Base-by-base conservation (phyloP, 2,888 invertebrate species). In the Meteorus cinctellus region DNA sequence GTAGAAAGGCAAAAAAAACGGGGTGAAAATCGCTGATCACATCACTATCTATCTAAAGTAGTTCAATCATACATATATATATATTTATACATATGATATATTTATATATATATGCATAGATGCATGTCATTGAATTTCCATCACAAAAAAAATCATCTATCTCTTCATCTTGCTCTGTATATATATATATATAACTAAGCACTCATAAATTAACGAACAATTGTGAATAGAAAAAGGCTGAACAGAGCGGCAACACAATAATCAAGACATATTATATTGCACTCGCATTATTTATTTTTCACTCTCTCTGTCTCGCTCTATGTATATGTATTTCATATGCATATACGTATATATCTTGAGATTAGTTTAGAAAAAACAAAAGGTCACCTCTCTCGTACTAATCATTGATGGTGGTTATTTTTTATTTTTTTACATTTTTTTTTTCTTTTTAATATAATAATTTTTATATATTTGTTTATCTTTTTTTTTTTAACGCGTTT, bases 381-480 rank as follows among this genome's bases (percentile, higher is more conserved):
- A 66, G 69, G 66, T 65, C 71, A 76, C 79, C 79, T 72, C 81
- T 84, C 80, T 84, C 77, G 72, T 81, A 86, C 86, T 87, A 86
- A 85, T 85, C 86, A 82, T 75, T 70, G 45, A 75, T 84, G 85
- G 84, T 85, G 84, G 24, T 24, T 24, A 24, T 24, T 24, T 24
- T 24, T 24, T 24, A 1, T 24, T 24, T 24, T 24, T 84, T 84
- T 86, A 84, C 2, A 12, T 24, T 65, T 65, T 84, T 79, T 82
- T 72, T 72, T 75, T 84, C 82, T 83, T 84, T 84, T 34, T 34
- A 34, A 0, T 8, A 34, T 6, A 4, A 81, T 82, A 81, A 83
- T 83, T 83, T 60, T 27, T 60, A 24, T 60, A 27, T 27, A 12
- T 14, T 63, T 63, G 31, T 29, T 55, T 71, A 36, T 2, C 59